Base-by-base conservation (phyloP, 2,113 vertebrate species). In the Orcinus orca region DNA sequence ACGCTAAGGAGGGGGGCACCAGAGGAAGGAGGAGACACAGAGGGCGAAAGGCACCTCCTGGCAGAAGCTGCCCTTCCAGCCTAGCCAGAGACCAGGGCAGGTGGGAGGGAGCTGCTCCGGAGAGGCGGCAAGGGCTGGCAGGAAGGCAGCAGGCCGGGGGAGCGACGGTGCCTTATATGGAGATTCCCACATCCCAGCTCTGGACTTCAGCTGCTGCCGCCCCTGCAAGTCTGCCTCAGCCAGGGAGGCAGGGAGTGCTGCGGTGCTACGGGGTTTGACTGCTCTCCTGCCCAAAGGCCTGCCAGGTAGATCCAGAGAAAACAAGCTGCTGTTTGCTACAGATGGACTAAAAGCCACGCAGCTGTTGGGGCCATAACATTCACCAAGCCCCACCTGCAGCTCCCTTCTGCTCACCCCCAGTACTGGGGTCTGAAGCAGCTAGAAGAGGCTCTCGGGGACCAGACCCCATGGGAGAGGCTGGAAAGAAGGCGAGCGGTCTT, bases 141-240 rank as follows among this genome's bases (percentile, higher is more conserved):
- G 1, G 17, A 65, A 63, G 67, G 82, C 25, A 50, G 26, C 18
- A 25, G 67, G 41, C 20, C 0, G 53, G 53, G 14, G 53, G 15
- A 53, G 15, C 5, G 17, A 53, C 5, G 5, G 44, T 26, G 97
- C 97, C 98, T 98, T 98, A 97, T 98, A 97, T 96, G 98, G 98
- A 94, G 84, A 98, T 98, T 97, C 96, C 96, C 0, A 5, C 29
- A 9, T 55, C 1, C 53, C 25, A 33, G 92, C 71, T 96, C 89
- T 74, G 94, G 96, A 95, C 95, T 97, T 96, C 88, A 93, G 97
- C 96, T 95, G 97, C 96, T 96, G 94, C 96, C 96, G 95, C 97
- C 93, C 97, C 95, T 90, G 88, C 96, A 88, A 96, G 96, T 95
- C 96, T 68, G 89, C 92, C 96, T 44, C 53, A 53, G 96, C 95